Conservation (phyloP, 2,113 vertebrate species). For the Euleptes europaea region DNA sequence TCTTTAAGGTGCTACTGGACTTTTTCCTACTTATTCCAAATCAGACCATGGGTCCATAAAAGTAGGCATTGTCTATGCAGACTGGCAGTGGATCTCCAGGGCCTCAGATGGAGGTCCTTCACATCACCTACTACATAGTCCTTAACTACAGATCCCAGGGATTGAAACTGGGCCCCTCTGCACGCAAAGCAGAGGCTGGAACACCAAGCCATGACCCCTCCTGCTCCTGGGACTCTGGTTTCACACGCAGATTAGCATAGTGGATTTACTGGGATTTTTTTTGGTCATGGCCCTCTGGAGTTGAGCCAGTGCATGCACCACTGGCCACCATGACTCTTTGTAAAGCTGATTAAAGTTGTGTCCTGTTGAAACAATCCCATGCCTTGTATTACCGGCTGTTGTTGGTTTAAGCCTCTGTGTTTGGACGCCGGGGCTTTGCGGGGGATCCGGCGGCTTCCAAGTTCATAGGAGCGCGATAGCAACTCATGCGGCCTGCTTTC, state of each 20-base stretch:
- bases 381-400: constrained; percentile 24
- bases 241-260: neutral
- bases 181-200: no score
- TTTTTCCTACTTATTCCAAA: no score
- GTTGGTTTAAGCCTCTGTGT: constrained; percentile 3
- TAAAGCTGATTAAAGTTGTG: constrained; percentile 43
- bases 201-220: no score
- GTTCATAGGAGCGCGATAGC: neutral
- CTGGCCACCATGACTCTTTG: constrained; percentile 23
- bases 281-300: constrained; percentile 30
- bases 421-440: constrained; percentile 2
- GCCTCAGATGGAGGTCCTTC: no score
- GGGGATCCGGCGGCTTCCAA: neutral
- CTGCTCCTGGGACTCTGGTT: constrained; percentile 6
- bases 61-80: no score
- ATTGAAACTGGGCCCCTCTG: no score
- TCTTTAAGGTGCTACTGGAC: no score
- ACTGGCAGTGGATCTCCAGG: no score
- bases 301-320: constrained; percentile 27
- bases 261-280: constrained; percentile 39
- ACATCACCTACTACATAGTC: no score
- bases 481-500: neutral
- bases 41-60: no score
- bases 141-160: no score
- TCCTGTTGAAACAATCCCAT: neutral